Conservation (phyloP, 2,797 vertebrate species). For the Tokudaia tokunoshimensis region DNA sequence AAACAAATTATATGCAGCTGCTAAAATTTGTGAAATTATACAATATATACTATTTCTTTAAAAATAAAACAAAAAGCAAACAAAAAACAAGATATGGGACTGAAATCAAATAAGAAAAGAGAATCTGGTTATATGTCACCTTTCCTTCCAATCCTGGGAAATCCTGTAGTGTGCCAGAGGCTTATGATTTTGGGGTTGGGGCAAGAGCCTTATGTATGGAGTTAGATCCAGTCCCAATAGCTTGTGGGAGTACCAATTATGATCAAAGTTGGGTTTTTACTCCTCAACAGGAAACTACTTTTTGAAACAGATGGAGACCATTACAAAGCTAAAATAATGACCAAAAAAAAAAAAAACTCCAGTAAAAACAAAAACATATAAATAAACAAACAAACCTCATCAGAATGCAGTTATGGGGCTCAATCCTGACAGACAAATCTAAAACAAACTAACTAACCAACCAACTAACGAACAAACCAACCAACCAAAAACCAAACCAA, state of each 20-base stretch:
- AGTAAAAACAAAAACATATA: background rate
- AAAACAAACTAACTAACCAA: background rate
- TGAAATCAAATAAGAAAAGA: background rate
- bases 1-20: background rate
- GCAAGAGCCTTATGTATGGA: background rate
- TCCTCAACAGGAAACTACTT: background rate
- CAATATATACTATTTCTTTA: background rate
- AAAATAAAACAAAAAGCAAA: background rate
- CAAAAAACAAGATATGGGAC: background rate
- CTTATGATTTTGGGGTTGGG: background rate
- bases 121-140: background rate
- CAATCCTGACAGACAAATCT: background rate
- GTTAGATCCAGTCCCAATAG: too few species aligned
- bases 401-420: background rate
- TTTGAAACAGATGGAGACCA: background rate
- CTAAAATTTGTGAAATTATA: conserved; percentile 40
- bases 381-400: background rate
- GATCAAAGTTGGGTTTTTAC: background rate
- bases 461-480: background rate
- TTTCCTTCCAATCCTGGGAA: background rate
- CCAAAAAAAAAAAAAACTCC: background rate
- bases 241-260: background rate
- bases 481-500: background rate
- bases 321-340: background rate
- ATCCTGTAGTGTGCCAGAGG: background rate